Base-by-base conservation (phyloP, 1,140 invertebrate genomes). In the Coelopa frigida region DNA sequence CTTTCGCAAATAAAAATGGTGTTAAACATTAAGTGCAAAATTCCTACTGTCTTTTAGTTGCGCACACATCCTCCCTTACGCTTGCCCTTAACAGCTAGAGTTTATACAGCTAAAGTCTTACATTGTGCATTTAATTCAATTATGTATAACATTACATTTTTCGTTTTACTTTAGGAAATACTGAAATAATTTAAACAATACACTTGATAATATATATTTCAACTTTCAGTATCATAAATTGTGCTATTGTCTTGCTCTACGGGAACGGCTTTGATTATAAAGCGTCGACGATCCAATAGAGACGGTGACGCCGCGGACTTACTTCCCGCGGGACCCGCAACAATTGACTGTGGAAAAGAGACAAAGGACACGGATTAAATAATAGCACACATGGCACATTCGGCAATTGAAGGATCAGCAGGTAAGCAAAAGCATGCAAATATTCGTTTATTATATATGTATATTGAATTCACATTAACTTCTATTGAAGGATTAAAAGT, bases 181-280 rank as follows among this genome's bases (percentile, higher is more conserved):
- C 27, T 29, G n/a, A 29, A 29, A 8, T 29, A 29, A 29, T 8
- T 38, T 38, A 38, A 38, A 5, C 22, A 38, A 15, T 38, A 15
- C 5, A 39, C 18, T 39, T 22, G 23, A 22, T 4, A 18, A 33
- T 35, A 35, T 44, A 35, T 44, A 44, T 15, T 35, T 37, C 27
- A 8, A 10, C 14, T 10, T 8, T 29, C 14, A 8, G 27, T 10
- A 29, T 29, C 23, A 38, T 67, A 67, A 12, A 61, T 48, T 38
- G 63, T 67, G 40, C 51, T 62, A 38, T 67, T 67, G 29, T 67
- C 63, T 36, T 50, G 46, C 17, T 67, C 60, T 24, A 67, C 56
- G 38, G 56, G 40, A 11, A 67, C 56, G 15, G 64, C 61, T 53
- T 67, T 59, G 5, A 67, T 53, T 39, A 67, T 64, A 29, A 66